These are phyloP conservation scores for Heliconius himera DNA, from an alignment of 1,140 invertebrate genomes.

Conservation along the genomic window DNA sequence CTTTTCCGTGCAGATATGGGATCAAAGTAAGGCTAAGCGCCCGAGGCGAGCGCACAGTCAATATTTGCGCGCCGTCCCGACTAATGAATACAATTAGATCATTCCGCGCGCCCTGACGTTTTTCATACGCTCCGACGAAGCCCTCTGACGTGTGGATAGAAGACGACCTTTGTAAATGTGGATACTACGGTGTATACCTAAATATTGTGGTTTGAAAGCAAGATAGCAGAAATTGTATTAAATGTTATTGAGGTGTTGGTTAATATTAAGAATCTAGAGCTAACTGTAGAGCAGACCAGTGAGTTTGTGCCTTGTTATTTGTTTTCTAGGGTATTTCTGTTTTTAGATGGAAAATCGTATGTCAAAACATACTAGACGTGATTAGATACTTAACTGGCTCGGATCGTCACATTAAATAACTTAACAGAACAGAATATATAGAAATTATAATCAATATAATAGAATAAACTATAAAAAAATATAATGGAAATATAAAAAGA, in stretches of 20 bases:
- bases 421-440: too few relatives aligned
- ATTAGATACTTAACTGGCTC: too few relatives aligned
- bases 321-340: not conserved
- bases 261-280: not conserved
- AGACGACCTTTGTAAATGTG: conserved; percentile 56
- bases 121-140: conserved; percentile 72
- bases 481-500: too few relatives aligned
- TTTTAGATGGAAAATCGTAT: too few relatives aligned
- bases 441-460: too few relatives aligned
- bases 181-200: conserved; percentile 47
- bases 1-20: conserved; percentile 36
- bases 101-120: conserved; percentile 79
- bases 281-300: not conserved
- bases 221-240: not conserved
- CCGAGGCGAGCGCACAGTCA: conserved; percentile 63
- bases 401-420: too few relatives aligned
- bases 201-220: conserved; percentile 22
- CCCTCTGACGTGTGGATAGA: conserved; percentile 69
- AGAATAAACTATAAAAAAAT: too few relatives aligned
- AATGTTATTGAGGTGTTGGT: not conserved
- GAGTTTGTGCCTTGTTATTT: not conserved
- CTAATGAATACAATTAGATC: conserved; percentile 82
- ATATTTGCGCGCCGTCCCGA: conserved; percentile 75
- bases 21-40: conserved; percentile 44
- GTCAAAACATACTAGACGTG: too few relatives aligned